Conservation (phyloP, 2,888 invertebrate species). For the Torymus auratus region DNA sequence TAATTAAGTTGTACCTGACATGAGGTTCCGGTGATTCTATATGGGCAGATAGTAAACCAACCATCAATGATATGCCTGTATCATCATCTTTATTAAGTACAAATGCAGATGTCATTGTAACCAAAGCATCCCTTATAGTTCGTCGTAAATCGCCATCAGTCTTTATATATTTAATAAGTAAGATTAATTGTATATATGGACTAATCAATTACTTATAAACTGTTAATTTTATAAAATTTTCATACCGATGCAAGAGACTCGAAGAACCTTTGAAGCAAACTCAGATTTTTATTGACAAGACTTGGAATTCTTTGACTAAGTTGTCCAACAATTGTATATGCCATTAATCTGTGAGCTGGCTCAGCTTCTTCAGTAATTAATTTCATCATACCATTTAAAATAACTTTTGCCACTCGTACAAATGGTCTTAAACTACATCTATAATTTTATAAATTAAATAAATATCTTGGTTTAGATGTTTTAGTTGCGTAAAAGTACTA, state of each 20-base stretch:
- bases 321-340: slow-evolving; percentile 86
- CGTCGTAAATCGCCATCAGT: slow-evolving; percentile 70
- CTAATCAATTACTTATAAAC: slow-evolving; percentile 11
- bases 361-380: slow-evolving; percentile 82
- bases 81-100: slow-evolving; percentile 70
- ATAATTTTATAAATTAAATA: slow-evolving; percentile 54
- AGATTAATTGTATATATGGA: too few species aligned
- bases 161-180: slow-evolving; percentile 59
- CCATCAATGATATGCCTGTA: slow-evolving; percentile 77
- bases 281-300: slow-evolving; percentile 84
- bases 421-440: slow-evolving; percentile 82
- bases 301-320: slow-evolving; percentile 81
- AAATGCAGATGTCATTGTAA: slow-evolving; percentile 72
- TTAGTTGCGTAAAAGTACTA: slow-evolving; percentile 27
- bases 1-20: slow-evolving; percentile 66
- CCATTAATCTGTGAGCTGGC: slow-evolving; percentile 82
- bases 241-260: slow-evolving; percentile 77
- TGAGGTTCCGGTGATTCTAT: slow-evolving; percentile 86
- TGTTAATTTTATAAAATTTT: slow-evolving; percentile 30
- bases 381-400: slow-evolving; percentile 85
- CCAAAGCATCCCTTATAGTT: slow-evolving; percentile 71
- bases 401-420: slow-evolving; percentile 83
- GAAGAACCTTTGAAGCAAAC: slow-evolving; percentile 79
- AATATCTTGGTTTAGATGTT: slow-evolving; percentile 21
- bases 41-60: slow-evolving; percentile 85